Conservation (phyloP, 2,888 invertebrate species). For the Microplitis deprimator region DNA sequence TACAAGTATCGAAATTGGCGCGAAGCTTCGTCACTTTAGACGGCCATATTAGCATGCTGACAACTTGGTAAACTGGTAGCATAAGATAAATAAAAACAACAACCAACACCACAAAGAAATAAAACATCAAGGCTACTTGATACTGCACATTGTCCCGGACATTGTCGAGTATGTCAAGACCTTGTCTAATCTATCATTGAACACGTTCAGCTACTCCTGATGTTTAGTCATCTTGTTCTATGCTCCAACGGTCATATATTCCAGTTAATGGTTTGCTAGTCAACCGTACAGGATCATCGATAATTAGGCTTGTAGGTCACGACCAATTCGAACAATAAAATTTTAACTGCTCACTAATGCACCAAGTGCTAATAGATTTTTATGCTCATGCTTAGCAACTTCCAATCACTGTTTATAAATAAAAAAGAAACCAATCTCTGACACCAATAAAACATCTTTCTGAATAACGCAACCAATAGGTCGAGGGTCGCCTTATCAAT, state of each 20-base stretch:
- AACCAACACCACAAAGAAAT: slow-evolving; percentile 10
- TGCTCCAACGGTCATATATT: slow-evolving; percentile 23
- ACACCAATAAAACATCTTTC: background rate
- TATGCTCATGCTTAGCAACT: background rate
- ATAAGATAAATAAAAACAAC: slow-evolving; percentile 14
- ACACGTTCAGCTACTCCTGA: slow-evolving; percentile 33
- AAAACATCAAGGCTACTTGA: slow-evolving; percentile 30
- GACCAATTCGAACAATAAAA: slow-evolving; percentile 3
- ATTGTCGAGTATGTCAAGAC: slow-evolving; percentile 34
- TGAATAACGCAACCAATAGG: too few species aligned
- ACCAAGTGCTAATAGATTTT: background rate
- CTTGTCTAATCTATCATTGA: slow-evolving; percentile 37
- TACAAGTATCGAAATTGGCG: slow-evolving; percentile 1
- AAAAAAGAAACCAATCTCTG: background rate
- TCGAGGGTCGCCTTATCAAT: too few species aligned
- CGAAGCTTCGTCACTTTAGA: slow-evolving; percentile 36
- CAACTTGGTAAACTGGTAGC: background rate
- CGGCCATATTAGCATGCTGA: slow-evolving; percentile 36
- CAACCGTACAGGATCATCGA: slow-evolving; percentile 33
- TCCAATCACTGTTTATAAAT: background rate
- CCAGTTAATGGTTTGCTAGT: slow-evolving; percentile 33
- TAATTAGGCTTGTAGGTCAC: slow-evolving; percentile 32
- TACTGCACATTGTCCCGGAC: slow-evolving; percentile 12
- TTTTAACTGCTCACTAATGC: background rate
- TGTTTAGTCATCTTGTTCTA: slow-evolving; percentile 42